Percentiles rank a stretch among this genome's conserved stretches.
Conservation (phyloP, 2,888 invertebrate genomes). For the Bruchidius siliquastri region DNA sequence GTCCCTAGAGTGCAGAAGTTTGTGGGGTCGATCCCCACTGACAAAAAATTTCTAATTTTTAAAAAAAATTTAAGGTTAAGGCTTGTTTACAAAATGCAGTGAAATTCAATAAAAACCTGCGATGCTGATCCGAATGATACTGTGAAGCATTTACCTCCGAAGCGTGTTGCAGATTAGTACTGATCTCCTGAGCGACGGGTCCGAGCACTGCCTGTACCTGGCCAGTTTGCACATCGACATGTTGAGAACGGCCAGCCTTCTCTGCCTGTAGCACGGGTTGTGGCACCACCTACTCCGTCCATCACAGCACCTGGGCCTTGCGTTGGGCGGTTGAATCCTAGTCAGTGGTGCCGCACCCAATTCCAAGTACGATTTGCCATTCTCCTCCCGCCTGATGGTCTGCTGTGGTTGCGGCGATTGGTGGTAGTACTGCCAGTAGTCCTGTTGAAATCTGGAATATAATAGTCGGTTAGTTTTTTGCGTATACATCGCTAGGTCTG, state of each 20-base stretch:
- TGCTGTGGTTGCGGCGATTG: constrained; percentile 57
- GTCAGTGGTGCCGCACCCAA: constrained; percentile 61
- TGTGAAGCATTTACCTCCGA: constrained; percentile 53
- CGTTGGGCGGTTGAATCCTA: constrained; percentile 5
- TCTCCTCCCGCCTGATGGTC: constrained; percentile 82
- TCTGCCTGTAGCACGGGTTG: constrained; percentile 79
- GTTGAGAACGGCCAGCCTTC: constrained; percentile 83
- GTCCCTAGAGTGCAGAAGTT: too few species aligned
- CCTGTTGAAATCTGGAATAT: constrained; percentile 42
- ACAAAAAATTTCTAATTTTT: too few species aligned
- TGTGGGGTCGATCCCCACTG: too few species aligned
- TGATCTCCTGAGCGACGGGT: constrained; percentile 82
- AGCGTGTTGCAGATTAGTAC: constrained; percentile 92
- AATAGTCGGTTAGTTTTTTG: constrained; percentile 21
- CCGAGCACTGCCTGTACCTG: constrained; percentile 80
- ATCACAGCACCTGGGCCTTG: constrained; percentile 43
- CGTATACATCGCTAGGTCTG: background rate
- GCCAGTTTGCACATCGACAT: constrained; percentile 89
- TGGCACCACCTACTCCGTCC: constrained; percentile 62
- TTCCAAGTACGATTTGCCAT: constrained; percentile 86
- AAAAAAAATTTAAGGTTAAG: too few species aligned
- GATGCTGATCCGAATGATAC: too few species aligned
- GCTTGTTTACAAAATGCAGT: too few species aligned
- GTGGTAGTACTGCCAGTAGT: constrained; percentile 49
- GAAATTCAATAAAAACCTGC: too few species aligned